Evolutionary conservation across 2,113 vertebrate genomes (phyloP).

Genomic region (Turdus rufiventris): DNA sequence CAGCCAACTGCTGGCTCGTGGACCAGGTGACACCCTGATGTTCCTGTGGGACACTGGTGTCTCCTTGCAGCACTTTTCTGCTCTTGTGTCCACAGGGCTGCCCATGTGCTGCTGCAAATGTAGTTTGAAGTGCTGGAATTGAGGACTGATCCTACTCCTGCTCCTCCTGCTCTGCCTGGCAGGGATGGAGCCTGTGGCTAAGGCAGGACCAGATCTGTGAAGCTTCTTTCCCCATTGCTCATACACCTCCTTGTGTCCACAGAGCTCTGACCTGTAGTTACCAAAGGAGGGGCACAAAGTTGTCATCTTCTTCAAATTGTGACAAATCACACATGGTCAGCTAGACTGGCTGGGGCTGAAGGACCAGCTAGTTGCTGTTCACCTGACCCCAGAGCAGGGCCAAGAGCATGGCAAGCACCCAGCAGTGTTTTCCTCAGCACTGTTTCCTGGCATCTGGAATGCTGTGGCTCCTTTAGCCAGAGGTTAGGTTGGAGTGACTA

Average conservation of each 20-base stretch:
- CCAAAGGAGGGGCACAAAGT: neutral
- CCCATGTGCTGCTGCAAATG: neutral
- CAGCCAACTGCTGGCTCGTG: neutral
- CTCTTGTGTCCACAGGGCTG: neutral
- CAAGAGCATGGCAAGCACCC: neutral
- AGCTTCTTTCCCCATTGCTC: neutral
- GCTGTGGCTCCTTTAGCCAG: neutral
- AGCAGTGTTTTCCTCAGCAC: neutral
- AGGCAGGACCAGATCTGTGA: fast-evolving
- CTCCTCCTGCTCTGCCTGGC: neutral
- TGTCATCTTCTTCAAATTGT: neutral
- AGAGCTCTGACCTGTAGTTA: neutral
- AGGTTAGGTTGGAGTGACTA: neutral
- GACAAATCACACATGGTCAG: fast-evolving
- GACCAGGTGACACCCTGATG: neutral
- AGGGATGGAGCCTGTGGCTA: neutral
- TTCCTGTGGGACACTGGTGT: neutral
- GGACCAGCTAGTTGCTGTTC: neutral
- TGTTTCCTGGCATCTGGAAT: fast-evolving
- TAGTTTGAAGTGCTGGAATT: neutral
- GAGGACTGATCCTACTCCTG: neutral
- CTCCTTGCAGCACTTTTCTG: neutral
- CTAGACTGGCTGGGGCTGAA: neutral
- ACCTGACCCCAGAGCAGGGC: neutral
- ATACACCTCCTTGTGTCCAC: neutral